These are phyloP conservation scores for Drosophila bipectinata DNA, from an alignment of 1,140 invertebrate genomes.

Conservation along the genomic window DNA sequence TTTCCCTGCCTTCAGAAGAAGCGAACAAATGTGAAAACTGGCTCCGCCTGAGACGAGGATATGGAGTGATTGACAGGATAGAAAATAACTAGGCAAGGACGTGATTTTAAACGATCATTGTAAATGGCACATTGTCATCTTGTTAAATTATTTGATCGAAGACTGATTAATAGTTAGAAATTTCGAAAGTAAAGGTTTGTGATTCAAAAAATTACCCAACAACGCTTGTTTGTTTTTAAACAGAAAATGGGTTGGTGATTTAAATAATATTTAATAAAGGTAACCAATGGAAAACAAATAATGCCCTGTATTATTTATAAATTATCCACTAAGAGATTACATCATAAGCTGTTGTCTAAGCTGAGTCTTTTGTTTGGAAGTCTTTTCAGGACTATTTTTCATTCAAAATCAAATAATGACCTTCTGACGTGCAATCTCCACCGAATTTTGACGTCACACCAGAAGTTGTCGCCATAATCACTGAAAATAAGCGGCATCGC, in stretches of 20 bases:
- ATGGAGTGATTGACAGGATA: not conserved
- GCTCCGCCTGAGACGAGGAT: not conserved
- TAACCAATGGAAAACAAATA: too few species aligned
- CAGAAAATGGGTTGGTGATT: too few species aligned
- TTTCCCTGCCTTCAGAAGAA: constrained; percentile 50
- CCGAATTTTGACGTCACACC: constrained; percentile 27
- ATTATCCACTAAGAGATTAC: not conserved
- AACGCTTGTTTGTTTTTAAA: too few species aligned
- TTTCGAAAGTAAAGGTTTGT: not conserved
- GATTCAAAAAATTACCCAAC: not conserved
- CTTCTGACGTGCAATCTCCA: not conserved
- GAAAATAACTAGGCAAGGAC: not conserved
- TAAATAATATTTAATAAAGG: too few species aligned
- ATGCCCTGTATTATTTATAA: not conserved
- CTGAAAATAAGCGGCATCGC: constrained; percentile 48
- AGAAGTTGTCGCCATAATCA: constrained; percentile 34
- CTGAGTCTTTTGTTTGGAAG: too few species aligned
- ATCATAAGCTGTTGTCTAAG: too few species aligned
- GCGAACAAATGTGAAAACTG: not conserved
- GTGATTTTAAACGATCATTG: not conserved
- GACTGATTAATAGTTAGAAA: constrained; percentile 3
- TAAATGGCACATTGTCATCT: constrained; percentile 6
- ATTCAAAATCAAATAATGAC: not conserved
- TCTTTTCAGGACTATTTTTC: not conserved
- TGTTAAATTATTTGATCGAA: not conserved